phyloP scores from a whole-genome alignment of 2,888 invertebrate genomes.

The Aethes cnicana region DNA sequence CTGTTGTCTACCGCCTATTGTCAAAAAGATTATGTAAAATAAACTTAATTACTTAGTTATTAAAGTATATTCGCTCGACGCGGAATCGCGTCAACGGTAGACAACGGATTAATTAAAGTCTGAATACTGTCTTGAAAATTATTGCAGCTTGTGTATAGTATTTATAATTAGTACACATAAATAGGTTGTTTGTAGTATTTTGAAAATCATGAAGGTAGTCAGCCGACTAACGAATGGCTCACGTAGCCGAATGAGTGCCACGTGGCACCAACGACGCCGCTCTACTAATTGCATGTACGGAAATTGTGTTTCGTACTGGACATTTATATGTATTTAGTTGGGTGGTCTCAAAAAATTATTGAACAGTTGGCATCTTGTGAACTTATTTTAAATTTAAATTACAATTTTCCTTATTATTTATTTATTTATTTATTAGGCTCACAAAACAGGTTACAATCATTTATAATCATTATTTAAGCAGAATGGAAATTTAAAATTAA shows the following conservation, averaged over 20 bases:
- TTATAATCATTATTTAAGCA: slow-evolving; percentile 12
- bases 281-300: slow-evolving; percentile 10
- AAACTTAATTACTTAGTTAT: no score
- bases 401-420: no score
- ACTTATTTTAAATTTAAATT: no score
- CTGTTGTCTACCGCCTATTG: no score
- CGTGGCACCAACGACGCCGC: slow-evolving; percentile 31
- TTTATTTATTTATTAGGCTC: no score
- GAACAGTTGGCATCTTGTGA: no score
- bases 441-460: not conserved
- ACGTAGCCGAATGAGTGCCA: slow-evolving; percentile 35
- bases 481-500: slow-evolving; percentile 34
- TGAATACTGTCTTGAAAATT: no score
- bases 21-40: no score
- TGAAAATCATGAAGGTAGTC: not conserved
- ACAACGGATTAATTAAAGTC: no score
- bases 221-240: slow-evolving; percentile 32
- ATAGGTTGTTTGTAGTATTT: slow-evolving; percentile 21
- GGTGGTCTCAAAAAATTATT: slow-evolving; percentile 20
- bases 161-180: slow-evolving; percentile 8
- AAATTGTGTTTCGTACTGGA: not conserved
- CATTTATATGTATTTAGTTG: not conserved
- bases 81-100: no score
- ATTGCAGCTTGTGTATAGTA: no score
- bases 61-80: no score